Evolutionary conservation across 2,888 invertebrate species (phyloP), one percentile per base, ranked within the genome.

Genomic region (Psylliodes chrysocephalus): DNA sequence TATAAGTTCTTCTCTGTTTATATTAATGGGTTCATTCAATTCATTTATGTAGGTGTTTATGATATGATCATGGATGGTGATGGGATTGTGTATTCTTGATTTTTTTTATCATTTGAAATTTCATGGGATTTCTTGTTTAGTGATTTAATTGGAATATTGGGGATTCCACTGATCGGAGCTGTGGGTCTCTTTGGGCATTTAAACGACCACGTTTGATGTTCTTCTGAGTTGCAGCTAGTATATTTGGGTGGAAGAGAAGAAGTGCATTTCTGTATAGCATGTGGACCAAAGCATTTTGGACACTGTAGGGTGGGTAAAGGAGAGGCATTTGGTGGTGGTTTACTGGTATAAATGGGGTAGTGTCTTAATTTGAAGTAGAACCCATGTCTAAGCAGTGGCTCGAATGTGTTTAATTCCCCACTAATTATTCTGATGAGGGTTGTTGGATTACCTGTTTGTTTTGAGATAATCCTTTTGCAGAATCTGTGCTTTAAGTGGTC

Each of bases 181-280:
- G 42, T 60, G 1, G 64, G 60, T 30, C 60, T 60, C 51, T 63
- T 60, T 6, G 64, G 56, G 30, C 63, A 66, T 51, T 63, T 60
- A 5, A 22, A 12, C 5, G 55, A 61, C 65, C 65, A 64, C 1
- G 64, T 54, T 15, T 44, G 33, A 47, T 66, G 62, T 22, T 66
- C 63, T 19, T 55, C 52, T 3, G 66, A 30, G 5, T 52, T 52
- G 25, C 60, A 66, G 8, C 35, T 51, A 8, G 10, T 12, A 44
- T 64, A 67, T 60, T 60, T 67, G 14, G 42, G 47, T n/a, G 59
- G 28, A 6, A 56, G 19, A 1, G 40, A 17, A 14, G 60, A 53
- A 8, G 18, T 55, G 33, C 66, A 62, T 14, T 8, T 6, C 1
- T 15, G 4, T 10, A 25, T 54, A 30, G 15, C 18, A 7, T 35